These are phyloP conservation scores for Deroplatys truncata DNA, from an alignment of 2,888 invertebrate species.

Conservation along the genomic window DNA sequence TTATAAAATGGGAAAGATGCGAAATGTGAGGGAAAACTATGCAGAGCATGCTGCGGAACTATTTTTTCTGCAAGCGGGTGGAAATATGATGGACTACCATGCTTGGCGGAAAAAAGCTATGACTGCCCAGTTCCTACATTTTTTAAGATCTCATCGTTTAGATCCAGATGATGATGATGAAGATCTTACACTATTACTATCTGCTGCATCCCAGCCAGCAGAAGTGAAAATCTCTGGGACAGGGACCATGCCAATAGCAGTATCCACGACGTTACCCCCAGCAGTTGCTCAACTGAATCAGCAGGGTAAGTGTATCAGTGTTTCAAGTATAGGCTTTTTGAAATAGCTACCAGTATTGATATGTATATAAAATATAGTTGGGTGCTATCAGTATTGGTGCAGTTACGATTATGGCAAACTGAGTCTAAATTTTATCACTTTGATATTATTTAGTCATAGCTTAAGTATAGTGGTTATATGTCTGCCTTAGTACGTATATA, in stretches of 20 bases:
- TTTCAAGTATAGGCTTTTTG: background rate
- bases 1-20: constrained; percentile 64
- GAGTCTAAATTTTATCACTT: too few relatives aligned
- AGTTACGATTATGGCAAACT: too few relatives aligned
- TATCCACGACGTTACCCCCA: constrained; percentile 57
- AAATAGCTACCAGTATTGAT: background rate
- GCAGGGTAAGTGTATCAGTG: constrained; percentile 47
- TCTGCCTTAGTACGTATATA: too few relatives aligned
- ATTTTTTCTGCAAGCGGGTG: constrained; percentile 81
- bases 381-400: too few relatives aligned
- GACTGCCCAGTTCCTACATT: constrained; percentile 67
- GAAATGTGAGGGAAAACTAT: constrained; percentile 63
- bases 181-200: constrained; percentile 40
- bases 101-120: constrained; percentile 79
- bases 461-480: too few relatives aligned
- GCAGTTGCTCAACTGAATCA: constrained; percentile 58
- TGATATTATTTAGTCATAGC: too few relatives aligned
- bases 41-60: constrained; percentile 77
- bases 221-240: constrained; percentile 59
- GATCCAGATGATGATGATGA: constrained; percentile 56
- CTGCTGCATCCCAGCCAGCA: constrained; percentile 42
- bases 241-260: constrained; percentile 55
- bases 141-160: constrained; percentile 68
- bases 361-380: too few relatives aligned
- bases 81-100: constrained; percentile 84